phyloP scores from a whole-genome alignment of 2,797 vertebrate genomes.

The Erethizon dorsatum region DNA sequence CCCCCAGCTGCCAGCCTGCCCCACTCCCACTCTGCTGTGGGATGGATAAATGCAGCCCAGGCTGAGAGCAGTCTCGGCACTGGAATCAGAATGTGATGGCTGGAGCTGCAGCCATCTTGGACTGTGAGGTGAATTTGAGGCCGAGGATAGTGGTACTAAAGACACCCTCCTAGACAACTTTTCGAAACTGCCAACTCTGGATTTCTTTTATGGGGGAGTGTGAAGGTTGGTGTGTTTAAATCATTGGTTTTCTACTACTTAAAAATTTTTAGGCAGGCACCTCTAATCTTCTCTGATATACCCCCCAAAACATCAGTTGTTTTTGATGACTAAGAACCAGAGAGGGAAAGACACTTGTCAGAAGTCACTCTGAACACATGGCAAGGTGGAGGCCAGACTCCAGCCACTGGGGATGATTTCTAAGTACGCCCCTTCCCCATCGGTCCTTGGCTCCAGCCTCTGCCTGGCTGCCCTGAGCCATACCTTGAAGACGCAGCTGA shows the following conservation, averaged over 20 bases:
- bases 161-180: neutral
- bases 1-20: too few relatives aligned
- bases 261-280: neutral
- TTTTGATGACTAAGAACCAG: neutral
- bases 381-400: neutral
- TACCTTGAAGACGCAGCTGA: slow-evolving; percentile 96
- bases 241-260: neutral
- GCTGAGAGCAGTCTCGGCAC: too few relatives aligned
- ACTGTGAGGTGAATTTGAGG: neutral
- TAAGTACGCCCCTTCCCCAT: too few relatives aligned
- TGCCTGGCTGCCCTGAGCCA: slow-evolving; percentile 35
- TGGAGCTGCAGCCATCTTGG: neutral
- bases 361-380: neutral
- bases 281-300: neutral
- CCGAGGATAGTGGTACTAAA: neutral
- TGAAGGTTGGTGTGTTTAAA: neutral
- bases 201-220: neutral
- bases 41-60: too few relatives aligned
- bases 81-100: neutral
- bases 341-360: neutral
- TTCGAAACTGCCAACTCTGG: neutral
- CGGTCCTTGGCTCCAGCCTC: neutral
- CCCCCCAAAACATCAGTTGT: neutral
- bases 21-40: too few relatives aligned
- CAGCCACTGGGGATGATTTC: neutral